Evolutionary conservation across 92 coral and sea anemone genomes (phyloP), one percentile per base, ranked within the genome.

Genomic region (Palythoa heliodiscus): DNA sequence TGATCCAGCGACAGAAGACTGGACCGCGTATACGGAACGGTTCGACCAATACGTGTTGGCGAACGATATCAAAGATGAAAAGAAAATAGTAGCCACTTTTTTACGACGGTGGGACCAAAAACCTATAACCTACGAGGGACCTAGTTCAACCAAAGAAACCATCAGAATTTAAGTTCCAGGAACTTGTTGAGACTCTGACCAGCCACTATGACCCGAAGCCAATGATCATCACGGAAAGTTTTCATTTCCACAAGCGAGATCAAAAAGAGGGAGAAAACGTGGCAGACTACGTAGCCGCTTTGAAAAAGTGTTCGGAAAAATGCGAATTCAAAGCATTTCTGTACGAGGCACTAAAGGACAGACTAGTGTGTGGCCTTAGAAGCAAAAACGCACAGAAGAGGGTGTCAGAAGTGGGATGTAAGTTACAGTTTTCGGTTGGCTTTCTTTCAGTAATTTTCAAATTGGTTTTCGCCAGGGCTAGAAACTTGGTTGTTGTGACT

Each of bases 1-100:
- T 52, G 87, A 84, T 84, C 66, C 57, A 25, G 70, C 82, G 37
- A 48, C 54, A 55, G 86, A 84, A 19, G 68, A 70, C 38, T 84
- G 86, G 69, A 37, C 12, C 50, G 63, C 71, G 50, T 84, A 84
- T n/a, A 84, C 85, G 10, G 86, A 73, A 60, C 43, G 85, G 25
- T 74, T 73, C 64, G 71, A 84, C 39, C 86, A 84, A 57, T 84
- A 24, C 70, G 39, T 74, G 29, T 20, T 72, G 40, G 60, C 68
- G 53, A 84, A 84, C 15, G 48, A 72, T 19, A 39, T 83, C 17
- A 61, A 73, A 60, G 69, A 61, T n/a, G 84, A 73, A 83, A 83
- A 52, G 85, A 70, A 83, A 39, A 81, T 64, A 10, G 87, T 74
- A 10, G 83, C 85, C 17, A 53, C 70, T 72, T 84, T 47, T 63